Percentiles rank a stretch among this genome's conserved stretches.
Evolutionary conservation across 1,140 invertebrate species (phyloP).

Genomic region (Charaxes varanes): DNA sequence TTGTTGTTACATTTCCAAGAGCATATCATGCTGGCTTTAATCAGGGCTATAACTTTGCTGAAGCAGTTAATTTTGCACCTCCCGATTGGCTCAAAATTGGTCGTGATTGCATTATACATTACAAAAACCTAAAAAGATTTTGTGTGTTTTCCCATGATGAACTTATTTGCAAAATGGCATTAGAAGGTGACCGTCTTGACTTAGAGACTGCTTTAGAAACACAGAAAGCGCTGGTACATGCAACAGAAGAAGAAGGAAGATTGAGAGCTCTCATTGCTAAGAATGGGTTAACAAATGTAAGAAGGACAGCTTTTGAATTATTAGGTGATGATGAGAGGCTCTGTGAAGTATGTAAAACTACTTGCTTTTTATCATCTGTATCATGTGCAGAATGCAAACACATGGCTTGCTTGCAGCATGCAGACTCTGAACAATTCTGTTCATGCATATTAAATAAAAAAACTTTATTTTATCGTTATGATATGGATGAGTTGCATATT

Average conservation of each 20-base stretch:
- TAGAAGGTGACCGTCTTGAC: slow-evolving; percentile 91
- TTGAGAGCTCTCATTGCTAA: slow-evolving; percentile 84
- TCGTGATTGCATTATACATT: slow-evolving; percentile 94
- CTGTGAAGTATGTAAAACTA: slow-evolving; percentile 97
- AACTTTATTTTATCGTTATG: slow-evolving; percentile 91
- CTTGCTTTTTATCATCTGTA: slow-evolving; percentile 96
- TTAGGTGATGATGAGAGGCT: slow-evolving; percentile 96
- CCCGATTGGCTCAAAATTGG: slow-evolving; percentile 98
- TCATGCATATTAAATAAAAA: slow-evolving; percentile 86
- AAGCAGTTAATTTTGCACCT: slow-evolving; percentile 99
- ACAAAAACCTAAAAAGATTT: slow-evolving; percentile 93
- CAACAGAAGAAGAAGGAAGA: slow-evolving; percentile 88
- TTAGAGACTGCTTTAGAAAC: slow-evolving; percentile 89
- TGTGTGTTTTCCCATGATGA: slow-evolving; percentile 99
- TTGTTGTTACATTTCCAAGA: slow-evolving; percentile 98
- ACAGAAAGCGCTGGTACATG: slow-evolving; percentile 89
- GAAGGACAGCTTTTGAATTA: slow-evolving; percentile 93
- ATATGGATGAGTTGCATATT: slow-evolving; percentile 92
- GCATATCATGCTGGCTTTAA: slow-evolving; percentile 99
- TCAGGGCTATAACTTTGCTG: slow-evolving; percentile 99
- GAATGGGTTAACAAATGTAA: slow-evolving; percentile 88
- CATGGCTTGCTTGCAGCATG: slow-evolving; percentile 93
- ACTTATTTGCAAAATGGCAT: slow-evolving; percentile 97
- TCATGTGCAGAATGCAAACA: slow-evolving; percentile 88
- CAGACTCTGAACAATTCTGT: slow-evolving; percentile 83